Evolutionary conservation across 2,797 vertebrate genomes (phyloP).

Genomic region (Sternarchorhynchus goeldii): DNA sequence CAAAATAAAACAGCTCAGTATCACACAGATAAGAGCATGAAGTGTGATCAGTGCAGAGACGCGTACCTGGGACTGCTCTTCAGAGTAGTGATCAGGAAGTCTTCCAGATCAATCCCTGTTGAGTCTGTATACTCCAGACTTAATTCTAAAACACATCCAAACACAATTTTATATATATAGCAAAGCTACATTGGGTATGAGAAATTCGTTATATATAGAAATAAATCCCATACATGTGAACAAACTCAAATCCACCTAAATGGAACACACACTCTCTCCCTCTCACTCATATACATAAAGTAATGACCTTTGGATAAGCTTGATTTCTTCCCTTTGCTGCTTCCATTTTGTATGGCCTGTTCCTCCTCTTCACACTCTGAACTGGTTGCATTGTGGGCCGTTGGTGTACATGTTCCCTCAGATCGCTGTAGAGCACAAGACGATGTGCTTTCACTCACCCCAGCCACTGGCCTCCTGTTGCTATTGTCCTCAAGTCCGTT

Average conservation of each 20-base stretch:
- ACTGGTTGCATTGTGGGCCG: conserved; percentile 81
- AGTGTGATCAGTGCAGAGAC: not conserved
- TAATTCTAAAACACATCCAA: conserved; percentile 82
- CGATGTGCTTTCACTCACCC: conserved; percentile 21
- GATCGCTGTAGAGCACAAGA: conserved; percentile 68
- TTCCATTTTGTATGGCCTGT: conserved; percentile 81
- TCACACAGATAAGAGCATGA: not conserved
- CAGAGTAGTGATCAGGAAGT: conserved; percentile 90
- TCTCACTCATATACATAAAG: conserved; percentile 48
- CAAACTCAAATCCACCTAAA: conserved; percentile 54
- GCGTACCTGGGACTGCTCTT: conserved; percentile 89
- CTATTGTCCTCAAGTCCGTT: no score
- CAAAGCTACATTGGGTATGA: no score
- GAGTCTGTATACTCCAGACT: conserved; percentile 94
- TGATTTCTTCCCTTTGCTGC: conserved; percentile 80
- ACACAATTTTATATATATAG: not conserved
- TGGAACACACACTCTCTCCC: conserved; percentile 48
- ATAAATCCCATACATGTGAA: conserved; percentile 33
- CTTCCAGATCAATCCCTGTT: conserved; percentile 92
- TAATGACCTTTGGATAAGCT: conserved; percentile 87
- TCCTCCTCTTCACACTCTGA: conserved; percentile 82
- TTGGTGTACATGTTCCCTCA: conserved; percentile 73
- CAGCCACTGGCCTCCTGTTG: no score
- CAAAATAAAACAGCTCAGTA: conserved; percentile 21
- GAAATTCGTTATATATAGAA: not conserved